A percentile compares a stretch with the other conserved stretches of the same genome.
phyloP scores from a whole-genome alignment of 2,888 invertebrate species.

The Chouioia cunea region DNA sequence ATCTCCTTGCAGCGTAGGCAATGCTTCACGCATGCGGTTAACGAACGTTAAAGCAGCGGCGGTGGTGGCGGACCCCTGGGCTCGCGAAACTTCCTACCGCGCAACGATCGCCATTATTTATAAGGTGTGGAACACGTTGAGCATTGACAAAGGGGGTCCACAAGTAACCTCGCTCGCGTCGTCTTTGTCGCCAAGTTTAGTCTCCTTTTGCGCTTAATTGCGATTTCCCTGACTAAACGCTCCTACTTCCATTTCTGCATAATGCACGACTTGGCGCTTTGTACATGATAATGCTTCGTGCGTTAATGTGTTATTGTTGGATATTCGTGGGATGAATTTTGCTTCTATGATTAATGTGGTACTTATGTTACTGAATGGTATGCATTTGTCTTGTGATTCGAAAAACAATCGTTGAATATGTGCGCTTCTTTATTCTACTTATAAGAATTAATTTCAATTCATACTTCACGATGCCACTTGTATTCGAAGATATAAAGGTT shows the following conservation, averaged over 20 bases:
- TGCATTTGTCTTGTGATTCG: too few relatives aligned
- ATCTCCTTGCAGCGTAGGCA: not conserved
- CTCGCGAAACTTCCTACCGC: not conserved
- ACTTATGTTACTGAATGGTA: too few relatives aligned
- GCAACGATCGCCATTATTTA: conserved; percentile 63
- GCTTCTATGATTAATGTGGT: too few relatives aligned
- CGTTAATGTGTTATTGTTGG: not conserved
- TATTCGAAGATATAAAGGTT: too few relatives aligned
- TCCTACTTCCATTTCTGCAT: conserved; percentile 9
- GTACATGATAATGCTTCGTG: conserved; percentile 28
- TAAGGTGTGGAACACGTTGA: conserved; percentile 58
- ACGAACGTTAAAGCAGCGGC: too few relatives aligned
- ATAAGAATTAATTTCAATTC: too few relatives aligned
- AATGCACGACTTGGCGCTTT: conserved; percentile 18
- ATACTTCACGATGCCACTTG: too few relatives aligned
- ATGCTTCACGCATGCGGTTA: not conserved
- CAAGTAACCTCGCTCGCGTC: conserved; percentile 59
- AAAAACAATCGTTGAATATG: too few relatives aligned
- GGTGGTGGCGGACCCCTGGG: not conserved
- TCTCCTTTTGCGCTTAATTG: conserved; percentile 23
- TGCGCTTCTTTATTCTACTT: too few relatives aligned
- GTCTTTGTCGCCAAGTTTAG: conserved; percentile 40
- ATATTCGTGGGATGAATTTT: not conserved
- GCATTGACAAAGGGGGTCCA: conserved; percentile 66
- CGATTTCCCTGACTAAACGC: conserved; percentile 13